These are phyloP conservation scores for Myzus persicae DNA, from an alignment of 1,140 invertebrate genomes.

Conservation along the genomic window DNA sequence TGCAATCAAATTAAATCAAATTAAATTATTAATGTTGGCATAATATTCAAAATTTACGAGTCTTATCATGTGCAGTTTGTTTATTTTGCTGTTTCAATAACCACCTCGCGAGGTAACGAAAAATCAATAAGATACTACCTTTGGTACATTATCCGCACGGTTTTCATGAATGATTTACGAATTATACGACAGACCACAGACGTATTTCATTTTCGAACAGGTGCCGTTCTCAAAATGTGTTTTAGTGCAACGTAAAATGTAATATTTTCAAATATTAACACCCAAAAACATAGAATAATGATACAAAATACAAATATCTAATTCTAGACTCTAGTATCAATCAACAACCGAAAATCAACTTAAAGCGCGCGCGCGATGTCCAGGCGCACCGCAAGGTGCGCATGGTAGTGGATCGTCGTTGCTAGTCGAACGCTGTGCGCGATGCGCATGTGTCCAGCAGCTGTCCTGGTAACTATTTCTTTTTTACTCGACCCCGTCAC, in stretches of 20 bases:
- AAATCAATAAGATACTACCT: slow-evolving; percentile 49
- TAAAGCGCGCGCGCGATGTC: neutral
- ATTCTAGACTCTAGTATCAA: neutral
- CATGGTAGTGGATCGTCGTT: neutral
- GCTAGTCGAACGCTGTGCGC: too few species aligned
- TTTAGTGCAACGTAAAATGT: neutral
- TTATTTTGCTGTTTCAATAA: neutral
- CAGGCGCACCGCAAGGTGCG: neutral
- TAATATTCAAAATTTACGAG: neutral
- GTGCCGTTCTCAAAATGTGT: neutral
- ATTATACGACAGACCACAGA: neutral
- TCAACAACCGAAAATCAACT: neutral
- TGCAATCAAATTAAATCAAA: neutral
- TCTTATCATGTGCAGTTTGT: slow-evolving; percentile 34
- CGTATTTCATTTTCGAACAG: neutral
- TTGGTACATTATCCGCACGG: neutral
- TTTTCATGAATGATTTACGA: neutral
- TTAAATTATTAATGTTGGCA: neutral
- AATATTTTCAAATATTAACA: neutral
- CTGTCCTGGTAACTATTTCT: too few species aligned
- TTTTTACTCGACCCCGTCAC: too few species aligned
- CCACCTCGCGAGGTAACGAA: neutral
- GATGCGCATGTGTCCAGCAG: too few species aligned
- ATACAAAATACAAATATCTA: too few species aligned
- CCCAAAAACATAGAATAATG: neutral